Percentiles rank a stretch among this genome's conserved stretches.
phyloP scores from a whole-genome alignment of 2,888 invertebrate genomes.

The Lordiphosa fenestrarum region DNA sequence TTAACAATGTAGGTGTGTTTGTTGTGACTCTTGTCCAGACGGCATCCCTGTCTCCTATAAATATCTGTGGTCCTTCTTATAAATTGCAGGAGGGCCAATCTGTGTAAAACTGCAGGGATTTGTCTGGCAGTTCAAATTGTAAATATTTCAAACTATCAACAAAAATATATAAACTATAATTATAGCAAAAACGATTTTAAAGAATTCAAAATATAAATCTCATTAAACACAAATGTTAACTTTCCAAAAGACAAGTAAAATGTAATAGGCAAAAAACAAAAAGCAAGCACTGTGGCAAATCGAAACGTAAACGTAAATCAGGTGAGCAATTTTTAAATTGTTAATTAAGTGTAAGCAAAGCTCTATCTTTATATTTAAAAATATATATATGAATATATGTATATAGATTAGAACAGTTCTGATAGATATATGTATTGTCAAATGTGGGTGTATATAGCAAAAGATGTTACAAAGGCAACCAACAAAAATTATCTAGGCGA shows the following conservation, averaged over 20 bases:
- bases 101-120: constrained; percentile 4
- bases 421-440: constrained; percentile 24
- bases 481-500: constrained; percentile 26
- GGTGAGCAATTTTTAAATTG: constrained; percentile 73
- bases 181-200: constrained; percentile 29
- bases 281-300: constrained; percentile 63
- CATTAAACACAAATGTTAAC: constrained; percentile 45
- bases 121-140: constrained; percentile 22
- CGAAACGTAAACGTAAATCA: constrained; percentile 64
- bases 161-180: neutral
- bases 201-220: constrained; percentile 18
- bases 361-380: constrained; percentile 37
- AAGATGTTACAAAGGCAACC: constrained; percentile 27
- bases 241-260: constrained; percentile 60
- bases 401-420: constrained; percentile 27
- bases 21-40: constrained; percentile 12
- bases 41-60: too few species aligned
- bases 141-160: constrained; percentile 14
- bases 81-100: too few species aligned
- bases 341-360: constrained; percentile 70
- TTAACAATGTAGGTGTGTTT: constrained; percentile 1
- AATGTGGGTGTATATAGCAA: constrained; percentile 42
- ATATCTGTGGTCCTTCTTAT: too few species aligned
- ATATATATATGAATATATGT: constrained; percentile 14
- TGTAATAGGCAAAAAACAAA: constrained; percentile 36